Evolutionary conservation across 37 sponge, comb jelly and placozoan species (phyloP).

Genomic region (Aplysina aerophoba): DNA sequence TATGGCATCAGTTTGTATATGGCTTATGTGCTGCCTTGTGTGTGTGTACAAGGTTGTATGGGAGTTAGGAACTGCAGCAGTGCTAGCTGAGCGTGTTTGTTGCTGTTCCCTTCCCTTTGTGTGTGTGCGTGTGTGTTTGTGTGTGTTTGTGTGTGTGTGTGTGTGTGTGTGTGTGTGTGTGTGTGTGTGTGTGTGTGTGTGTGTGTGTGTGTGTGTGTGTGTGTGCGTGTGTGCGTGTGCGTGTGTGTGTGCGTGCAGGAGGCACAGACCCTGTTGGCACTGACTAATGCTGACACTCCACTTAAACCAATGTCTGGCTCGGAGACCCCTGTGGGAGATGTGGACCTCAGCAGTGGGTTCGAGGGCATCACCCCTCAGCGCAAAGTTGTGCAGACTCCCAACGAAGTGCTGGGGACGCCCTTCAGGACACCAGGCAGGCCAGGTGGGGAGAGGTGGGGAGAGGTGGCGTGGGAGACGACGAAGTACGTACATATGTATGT

Average conservation of each 20-base stretch:
- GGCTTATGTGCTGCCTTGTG: too few species aligned
- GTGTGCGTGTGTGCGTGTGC: neutral
- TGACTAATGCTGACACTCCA: constrained; percentile 86
- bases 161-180: too few species aligned
- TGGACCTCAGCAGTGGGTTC: constrained; percentile 54
- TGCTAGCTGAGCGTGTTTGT: too few species aligned
- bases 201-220: neutral
- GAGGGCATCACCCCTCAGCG: constrained; percentile 85
- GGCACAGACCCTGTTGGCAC: constrained; percentile 85
- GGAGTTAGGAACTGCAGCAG: too few species aligned
- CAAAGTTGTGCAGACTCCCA: constrained; percentile 83
- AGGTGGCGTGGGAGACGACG: too few species aligned
- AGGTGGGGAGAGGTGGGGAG: neutral
- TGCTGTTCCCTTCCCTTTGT: too few species aligned
- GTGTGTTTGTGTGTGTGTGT: too few species aligned
- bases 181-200: too few species aligned
- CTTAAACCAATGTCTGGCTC: constrained; percentile 78
- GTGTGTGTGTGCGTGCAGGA: constrained; percentile 42
- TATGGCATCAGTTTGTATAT: too few species aligned
- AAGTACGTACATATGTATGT: neutral
- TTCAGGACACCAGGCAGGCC: constrained; percentile 64
- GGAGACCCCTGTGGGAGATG: constrained; percentile 75
- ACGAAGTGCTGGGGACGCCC: constrained; percentile 83
- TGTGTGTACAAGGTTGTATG: too few species aligned
- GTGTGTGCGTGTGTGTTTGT: too few species aligned